A percentile compares a stretch with the other conserved stretches of the same genome.
These are phyloP conservation scores for Desoria tigrina DNA, from an alignment of 2,888 invertebrate species.

Conservation along the genomic window DNA sequence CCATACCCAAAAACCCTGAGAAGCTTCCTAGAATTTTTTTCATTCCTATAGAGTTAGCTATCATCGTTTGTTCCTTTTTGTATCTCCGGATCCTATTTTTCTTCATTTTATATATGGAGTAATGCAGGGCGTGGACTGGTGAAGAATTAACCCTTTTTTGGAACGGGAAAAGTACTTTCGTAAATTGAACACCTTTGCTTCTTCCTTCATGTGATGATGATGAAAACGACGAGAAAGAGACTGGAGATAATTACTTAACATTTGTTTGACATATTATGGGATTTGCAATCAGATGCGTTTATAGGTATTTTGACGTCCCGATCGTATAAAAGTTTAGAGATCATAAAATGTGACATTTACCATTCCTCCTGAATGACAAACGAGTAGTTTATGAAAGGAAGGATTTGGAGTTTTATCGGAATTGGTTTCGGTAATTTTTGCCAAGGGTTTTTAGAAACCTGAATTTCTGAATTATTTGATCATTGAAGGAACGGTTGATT, in stretches of 20 bases:
- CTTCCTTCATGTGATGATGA: background rate
- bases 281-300: too few relatives aligned
- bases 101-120: constrained; percentile 12
- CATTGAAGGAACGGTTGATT: too few relatives aligned
- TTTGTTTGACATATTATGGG: too few relatives aligned
- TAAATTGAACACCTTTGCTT: constrained; percentile 22
- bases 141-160: constrained; percentile 15
- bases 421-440: background rate
- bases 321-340: too few relatives aligned
- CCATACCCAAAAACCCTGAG: constrained; percentile 15
- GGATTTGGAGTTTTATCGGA: too few relatives aligned
- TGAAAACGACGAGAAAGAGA: constrained; percentile 8
- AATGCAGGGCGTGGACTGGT: constrained; percentile 18
- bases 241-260: constrained; percentile 21
- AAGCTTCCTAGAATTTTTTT: background rate
- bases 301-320: too few relatives aligned
- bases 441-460: too few relatives aligned
- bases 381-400: too few relatives aligned
- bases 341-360: too few relatives aligned
- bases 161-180: constrained; percentile 20
- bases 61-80: background rate
- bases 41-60: background rate
- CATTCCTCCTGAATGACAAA: too few relatives aligned
- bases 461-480: too few relatives aligned
- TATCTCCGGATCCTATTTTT: constrained; percentile 10